These are phyloP conservation scores for Grammomys dolichurus DNA, from an alignment of 2,113 vertebrate genomes.

Conservation along the genomic window DNA sequence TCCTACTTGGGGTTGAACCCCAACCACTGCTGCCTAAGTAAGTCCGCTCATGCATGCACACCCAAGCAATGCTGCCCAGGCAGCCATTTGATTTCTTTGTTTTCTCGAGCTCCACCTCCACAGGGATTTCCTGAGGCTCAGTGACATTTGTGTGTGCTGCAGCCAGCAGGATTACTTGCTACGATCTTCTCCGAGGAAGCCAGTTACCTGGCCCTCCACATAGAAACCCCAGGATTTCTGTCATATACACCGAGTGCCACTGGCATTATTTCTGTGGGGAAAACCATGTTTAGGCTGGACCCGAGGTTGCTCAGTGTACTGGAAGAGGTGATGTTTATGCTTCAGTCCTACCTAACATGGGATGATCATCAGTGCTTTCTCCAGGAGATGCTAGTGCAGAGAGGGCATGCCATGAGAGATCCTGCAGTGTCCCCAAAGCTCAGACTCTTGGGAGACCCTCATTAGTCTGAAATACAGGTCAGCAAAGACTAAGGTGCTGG, in stretches of 20 bases:
- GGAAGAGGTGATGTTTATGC: too few relatives aligned
- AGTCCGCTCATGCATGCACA: too few relatives aligned
- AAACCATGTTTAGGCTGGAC: not conserved
- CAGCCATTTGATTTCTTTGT: not conserved
- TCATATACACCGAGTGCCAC: not conserved
- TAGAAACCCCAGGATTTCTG: not conserved
- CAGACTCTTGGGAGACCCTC: not conserved
- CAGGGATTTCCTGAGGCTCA: not conserved
- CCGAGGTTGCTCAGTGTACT: fast-evolving
- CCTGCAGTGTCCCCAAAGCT: not conserved
- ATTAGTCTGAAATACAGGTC: not conserved
- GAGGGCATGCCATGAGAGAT: not conserved
- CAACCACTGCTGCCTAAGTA: not conserved
- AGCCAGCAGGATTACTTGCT: not conserved
- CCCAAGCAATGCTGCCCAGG: too few relatives aligned
- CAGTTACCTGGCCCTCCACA: not conserved
- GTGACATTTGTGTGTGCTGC: too few relatives aligned
- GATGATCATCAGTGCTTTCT: not conserved
- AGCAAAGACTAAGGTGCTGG: not conserved
- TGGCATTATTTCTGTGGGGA: fast-evolving
- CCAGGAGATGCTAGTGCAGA: not conserved
- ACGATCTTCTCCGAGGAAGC: not conserved
- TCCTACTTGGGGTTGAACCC: not conserved
- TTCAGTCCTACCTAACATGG: not conserved
- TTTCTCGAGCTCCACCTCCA: not conserved